phyloP scores from a whole-genome alignment of 23 tunicate genomes.

The Diplosoma virens region DNA sequence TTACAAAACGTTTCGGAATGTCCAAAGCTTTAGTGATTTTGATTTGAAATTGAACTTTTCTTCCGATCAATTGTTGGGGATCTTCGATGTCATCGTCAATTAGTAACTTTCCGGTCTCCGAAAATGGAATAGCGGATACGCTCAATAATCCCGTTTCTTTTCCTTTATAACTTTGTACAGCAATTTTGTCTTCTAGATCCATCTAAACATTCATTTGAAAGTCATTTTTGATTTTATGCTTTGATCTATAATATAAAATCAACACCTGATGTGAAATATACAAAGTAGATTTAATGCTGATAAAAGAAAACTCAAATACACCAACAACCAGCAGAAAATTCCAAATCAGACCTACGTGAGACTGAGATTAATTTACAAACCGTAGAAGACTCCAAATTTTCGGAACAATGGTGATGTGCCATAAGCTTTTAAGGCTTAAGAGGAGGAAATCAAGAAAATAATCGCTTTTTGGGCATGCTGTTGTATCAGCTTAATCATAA shows the following conservation, averaged over 20 bases:
- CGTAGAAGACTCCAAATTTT: too few relatives aligned
- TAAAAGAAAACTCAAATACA: background rate
- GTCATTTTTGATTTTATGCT: background rate
- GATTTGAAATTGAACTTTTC: constrained; percentile 44
- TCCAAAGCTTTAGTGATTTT: constrained; percentile 60
- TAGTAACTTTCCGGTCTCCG: constrained; percentile 30
- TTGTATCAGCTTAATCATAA: too few relatives aligned
- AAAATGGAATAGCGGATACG: constrained; percentile 38
- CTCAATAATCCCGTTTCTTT: constrained; percentile 39
- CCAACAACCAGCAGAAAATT: background rate
- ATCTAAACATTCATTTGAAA: constrained; percentile 12
- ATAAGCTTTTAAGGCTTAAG: too few relatives aligned
- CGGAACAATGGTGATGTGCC: too few relatives aligned
- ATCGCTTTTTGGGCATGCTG: too few relatives aligned
- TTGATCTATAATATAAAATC: background rate
- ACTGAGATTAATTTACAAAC: too few relatives aligned
- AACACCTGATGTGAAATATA: background rate
- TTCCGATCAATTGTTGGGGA: constrained; percentile 48
- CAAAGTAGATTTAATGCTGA: too few relatives aligned
- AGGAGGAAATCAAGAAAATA: too few relatives aligned
- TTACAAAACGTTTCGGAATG: constrained; percentile 38
- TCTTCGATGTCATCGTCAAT: constrained; percentile 59
- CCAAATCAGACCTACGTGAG: too few relatives aligned
- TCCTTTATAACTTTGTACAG: constrained; percentile 44
- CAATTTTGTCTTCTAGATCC: constrained; percentile 55